Conservation (phyloP, 2,888 invertebrate genomes). For the Empis stercorea region DNA sequence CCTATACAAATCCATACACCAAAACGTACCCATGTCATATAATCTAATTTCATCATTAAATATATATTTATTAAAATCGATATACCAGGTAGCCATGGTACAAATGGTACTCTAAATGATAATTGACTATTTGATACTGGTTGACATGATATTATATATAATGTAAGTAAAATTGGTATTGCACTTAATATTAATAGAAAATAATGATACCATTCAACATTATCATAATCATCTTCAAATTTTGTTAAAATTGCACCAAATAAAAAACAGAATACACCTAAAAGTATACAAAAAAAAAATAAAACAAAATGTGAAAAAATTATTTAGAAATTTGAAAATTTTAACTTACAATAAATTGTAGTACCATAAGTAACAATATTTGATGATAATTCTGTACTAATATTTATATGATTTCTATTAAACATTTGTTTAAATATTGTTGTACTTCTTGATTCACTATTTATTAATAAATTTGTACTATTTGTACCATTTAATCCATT, state of each 20-base stretch:
- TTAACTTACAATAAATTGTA: constrained; percentile 6
- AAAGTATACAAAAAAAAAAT: constrained; percentile 2
- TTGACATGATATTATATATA: constrained; percentile 45
- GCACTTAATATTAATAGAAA: constrained; percentile 16
- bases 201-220: constrained; percentile 10
- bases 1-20: constrained; percentile 68
- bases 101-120: constrained; percentile 61
- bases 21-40: constrained; percentile 73
- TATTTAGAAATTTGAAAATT: too few relatives aligned
- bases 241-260: constrained; percentile 23
- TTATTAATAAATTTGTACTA: neutral
- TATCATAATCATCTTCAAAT: constrained; percentile 21
- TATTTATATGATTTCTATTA: constrained; percentile 4
- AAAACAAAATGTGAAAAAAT: too few relatives aligned
- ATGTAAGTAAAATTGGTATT: constrained; percentile 30
- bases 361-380: constrained; percentile 6
- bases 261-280: constrained; percentile 24
- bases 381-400: constrained; percentile 3
- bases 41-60: constrained; percentile 52
- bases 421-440: constrained; percentile 3
- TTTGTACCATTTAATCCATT: too few relatives aligned
- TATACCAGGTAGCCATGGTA: constrained; percentile 67
- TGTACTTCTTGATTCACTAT: neutral
- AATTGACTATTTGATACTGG: constrained; percentile 49
- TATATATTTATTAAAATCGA: constrained; percentile 75